phyloP scores from a whole-genome alignment of 2,797 vertebrate genomes.

The Austrolebias charrua region DNA sequence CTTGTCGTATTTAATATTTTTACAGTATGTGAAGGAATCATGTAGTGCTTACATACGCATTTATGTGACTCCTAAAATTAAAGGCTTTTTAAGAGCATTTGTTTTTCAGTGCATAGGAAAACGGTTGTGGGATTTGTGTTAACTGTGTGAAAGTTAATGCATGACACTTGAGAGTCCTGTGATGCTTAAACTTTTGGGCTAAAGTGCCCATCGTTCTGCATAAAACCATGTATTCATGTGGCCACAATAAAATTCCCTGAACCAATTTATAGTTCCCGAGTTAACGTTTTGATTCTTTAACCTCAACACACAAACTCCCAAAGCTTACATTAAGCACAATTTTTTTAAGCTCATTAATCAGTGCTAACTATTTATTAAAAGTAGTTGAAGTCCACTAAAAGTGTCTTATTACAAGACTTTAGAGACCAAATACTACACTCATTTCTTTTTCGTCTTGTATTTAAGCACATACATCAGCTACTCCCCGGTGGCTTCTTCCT shows the following conservation, averaged over 20 bases:
- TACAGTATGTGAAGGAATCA: slow-evolving; percentile 12
- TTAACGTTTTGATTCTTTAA: too few relatives aligned
- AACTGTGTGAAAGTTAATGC: not conserved
- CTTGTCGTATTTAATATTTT: slow-evolving; percentile 14
- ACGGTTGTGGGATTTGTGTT: not conserved
- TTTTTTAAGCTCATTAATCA: too few relatives aligned
- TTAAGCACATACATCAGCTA: too few relatives aligned
- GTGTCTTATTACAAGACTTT: too few relatives aligned
- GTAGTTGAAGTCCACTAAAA: too few relatives aligned
- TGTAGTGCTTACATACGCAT: not conserved
- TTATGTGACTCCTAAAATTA: slow-evolving; percentile 7
- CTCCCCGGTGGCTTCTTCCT: too few relatives aligned
- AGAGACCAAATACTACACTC: too few relatives aligned
- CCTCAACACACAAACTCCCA: too few relatives aligned
- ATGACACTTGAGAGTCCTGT: not conserved
- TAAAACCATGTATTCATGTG: not conserved
- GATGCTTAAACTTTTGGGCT: not conserved
- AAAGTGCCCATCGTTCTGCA: too few relatives aligned
- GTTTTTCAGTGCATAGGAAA: not conserved
- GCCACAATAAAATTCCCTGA: not conserved
- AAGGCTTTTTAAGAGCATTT: not conserved
- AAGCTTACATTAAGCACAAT: too few relatives aligned
- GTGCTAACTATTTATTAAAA: too few relatives aligned
- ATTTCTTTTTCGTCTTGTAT: too few relatives aligned
- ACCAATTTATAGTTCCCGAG: not conserved